phyloP scores from a whole-genome alignment of 2,113 vertebrate genomes.

The Trematomus loennbergii region DNA sequence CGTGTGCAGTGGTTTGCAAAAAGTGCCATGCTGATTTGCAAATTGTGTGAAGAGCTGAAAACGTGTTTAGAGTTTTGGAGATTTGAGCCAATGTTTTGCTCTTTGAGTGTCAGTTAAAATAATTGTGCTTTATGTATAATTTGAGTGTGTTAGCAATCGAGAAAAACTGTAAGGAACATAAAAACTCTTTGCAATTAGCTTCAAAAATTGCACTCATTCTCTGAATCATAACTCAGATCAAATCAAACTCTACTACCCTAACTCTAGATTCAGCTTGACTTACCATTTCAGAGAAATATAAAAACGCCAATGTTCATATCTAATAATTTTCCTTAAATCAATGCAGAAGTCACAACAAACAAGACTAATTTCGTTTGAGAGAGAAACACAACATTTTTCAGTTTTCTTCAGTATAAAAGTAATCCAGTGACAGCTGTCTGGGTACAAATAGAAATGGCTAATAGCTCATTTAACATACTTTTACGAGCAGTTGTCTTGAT shows the following conservation, averaged over 20 bases:
- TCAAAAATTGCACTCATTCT: neutral
- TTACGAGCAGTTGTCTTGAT: neutral
- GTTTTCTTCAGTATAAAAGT: neutral
- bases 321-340: neutral
- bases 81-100: too few relatives aligned
- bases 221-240: slow-evolving; percentile 2
- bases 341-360: neutral
- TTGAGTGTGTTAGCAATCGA: too few relatives aligned
- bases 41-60: too few relatives aligned
- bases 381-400: neutral
- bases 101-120: too few relatives aligned
- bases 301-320: neutral
- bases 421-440: neutral
- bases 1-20: too few relatives aligned
- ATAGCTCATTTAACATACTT: neutral
- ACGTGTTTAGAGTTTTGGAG: too few relatives aligned
- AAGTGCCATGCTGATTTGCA: too few relatives aligned
- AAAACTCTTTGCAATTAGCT: neutral
- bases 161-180: neutral
- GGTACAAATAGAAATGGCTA: neutral
- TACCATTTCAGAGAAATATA: too few relatives aligned
- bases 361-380: neutral
- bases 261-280: neutral
- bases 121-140: too few relatives aligned
- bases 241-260: neutral